phyloP scores from a whole-genome alignment of 92 coral and sea anemone genomes.

The Epizoanthus ramosus region DNA sequence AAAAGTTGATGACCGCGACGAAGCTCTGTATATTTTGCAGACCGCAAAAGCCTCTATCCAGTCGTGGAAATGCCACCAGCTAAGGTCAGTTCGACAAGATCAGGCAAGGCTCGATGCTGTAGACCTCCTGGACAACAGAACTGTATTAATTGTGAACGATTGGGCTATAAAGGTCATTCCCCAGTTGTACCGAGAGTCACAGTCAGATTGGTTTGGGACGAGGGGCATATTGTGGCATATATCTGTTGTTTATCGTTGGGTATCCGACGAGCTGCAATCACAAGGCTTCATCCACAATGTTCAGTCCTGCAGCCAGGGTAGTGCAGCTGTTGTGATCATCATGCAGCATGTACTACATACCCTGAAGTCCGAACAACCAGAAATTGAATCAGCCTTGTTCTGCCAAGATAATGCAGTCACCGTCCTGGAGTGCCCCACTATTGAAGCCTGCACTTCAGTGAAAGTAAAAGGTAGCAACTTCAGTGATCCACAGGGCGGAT shows the following conservation, averaged over 20 bases:
- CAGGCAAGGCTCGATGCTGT: slow-evolving; percentile 27
- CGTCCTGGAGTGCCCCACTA: slow-evolving; percentile 9
- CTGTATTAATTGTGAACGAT: slow-evolving; percentile 16
- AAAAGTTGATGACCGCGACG: no score
- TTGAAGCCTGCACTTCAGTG: neutral
- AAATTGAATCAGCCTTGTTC: neutral
- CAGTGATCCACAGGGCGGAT: slow-evolving; percentile 30
- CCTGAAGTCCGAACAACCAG: slow-evolving; percentile 15
- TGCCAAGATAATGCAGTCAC: slow-evolving; percentile 26
- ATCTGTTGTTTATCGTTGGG: slow-evolving; percentile 13
- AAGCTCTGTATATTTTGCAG: no score
- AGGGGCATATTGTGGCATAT: slow-evolving; percentile 27
- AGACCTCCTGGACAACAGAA: slow-evolving; percentile 6
- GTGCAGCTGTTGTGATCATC: slow-evolving; percentile 8
- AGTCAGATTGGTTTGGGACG: slow-evolving; percentile 26
- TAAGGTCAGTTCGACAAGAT: slow-evolving; percentile 28
- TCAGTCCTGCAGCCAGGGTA: slow-evolving; percentile 18
- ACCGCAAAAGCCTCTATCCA: no score
- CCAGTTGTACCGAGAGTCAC: slow-evolving; percentile 8
- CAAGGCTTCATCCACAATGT: slow-evolving; percentile 28
- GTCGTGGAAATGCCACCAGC: slow-evolving; percentile 45
- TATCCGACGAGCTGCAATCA: slow-evolving; percentile 24
- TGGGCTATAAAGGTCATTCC: slow-evolving; percentile 38
- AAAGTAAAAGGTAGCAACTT: neutral
- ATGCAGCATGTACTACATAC: slow-evolving; percentile 36